Conservation (phyloP, 1,140 invertebrate species). For the Drosophila obscura region DNA sequence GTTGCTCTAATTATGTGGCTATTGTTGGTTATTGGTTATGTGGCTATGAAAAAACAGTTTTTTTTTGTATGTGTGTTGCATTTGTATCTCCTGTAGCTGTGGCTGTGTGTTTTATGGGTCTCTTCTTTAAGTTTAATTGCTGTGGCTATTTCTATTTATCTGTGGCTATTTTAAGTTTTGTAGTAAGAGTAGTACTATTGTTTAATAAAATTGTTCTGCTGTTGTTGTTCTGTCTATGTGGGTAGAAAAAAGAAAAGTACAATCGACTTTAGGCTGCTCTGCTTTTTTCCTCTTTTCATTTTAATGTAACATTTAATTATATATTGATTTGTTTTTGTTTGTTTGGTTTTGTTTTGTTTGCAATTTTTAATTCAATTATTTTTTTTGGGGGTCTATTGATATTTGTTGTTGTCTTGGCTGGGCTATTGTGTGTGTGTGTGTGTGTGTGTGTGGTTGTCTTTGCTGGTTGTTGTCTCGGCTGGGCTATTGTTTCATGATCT, state of each 20-base stretch:
- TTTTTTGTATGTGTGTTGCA: constrained; percentile 34
- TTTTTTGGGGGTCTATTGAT: constrained; percentile 65
- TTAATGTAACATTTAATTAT: constrained; percentile 41
- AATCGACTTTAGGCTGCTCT: constrained; percentile 82
- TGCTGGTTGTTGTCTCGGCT: constrained; percentile 51
- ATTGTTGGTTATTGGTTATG: constrained; percentile 65
- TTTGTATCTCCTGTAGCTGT: constrained; percentile 14
- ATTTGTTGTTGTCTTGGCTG: constrained; percentile 45
- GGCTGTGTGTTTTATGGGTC: constrained; percentile 20
- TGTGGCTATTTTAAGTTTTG: constrained; percentile 75
- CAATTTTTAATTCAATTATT: constrained; percentile 55
- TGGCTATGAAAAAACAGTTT: constrained; percentile 71
- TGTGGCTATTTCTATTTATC: constrained; percentile 79
- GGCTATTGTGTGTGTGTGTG: constrained; percentile 17
- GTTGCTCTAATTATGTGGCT: constrained; percentile 66
- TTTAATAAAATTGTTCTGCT: constrained; percentile 67
- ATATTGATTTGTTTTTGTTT: constrained; percentile 8
- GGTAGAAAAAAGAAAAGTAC: constrained; percentile 82
- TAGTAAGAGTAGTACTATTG: constrained; percentile 78
- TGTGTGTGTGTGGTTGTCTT: constrained; percentile 36
- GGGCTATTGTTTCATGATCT: constrained; percentile 79
- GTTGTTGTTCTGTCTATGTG: constrained; percentile 56
- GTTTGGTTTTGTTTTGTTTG: constrained; percentile 31
- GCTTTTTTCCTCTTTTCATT: constrained; percentile 34
- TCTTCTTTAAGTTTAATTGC: constrained; percentile 69